Evolutionary conservation across 64 coral and sea anemone species (phyloP), one percentile per base, ranked within the genome.

Genomic region (Dendrophyllia cribrosa): DNA sequence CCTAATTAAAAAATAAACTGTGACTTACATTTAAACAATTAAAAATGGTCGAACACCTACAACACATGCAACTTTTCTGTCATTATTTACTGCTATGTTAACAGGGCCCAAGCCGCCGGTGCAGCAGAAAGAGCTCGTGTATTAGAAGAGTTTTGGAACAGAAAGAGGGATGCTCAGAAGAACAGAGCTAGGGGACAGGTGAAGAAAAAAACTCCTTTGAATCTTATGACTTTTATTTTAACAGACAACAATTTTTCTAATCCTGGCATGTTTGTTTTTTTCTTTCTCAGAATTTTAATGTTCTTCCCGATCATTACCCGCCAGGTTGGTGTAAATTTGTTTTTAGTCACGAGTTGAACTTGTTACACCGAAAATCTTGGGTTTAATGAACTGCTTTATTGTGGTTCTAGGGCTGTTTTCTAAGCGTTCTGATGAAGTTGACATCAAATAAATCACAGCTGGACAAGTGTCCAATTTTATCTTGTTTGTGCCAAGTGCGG

Each of bases 91-190:
- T 87, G 3, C 2, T 71, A 12, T 55, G 68, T 81, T 43, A 19
- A 5, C 43, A 98, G 96, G 62, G 94, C 75, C 15, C 75, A 87
- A 17, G 97, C 77, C 61, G 94, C 91, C 52, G 91, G 85, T 4
- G 97, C 97, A 22, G 97, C 90, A 65, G 94, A 98, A 56, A 74
- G 90, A 86, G 94, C 97, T 16, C 87, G 94, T 25, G 75, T 98
- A 0, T 46, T 95, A n/a, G 97, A 98, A 77, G 97, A 96, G 81
- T 98, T 96, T 58, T 96, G 91, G 94, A 61, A 76, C 47, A 92
- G 94, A 48, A 98, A 98, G 53, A 89, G 94, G 59, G 97, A 88
- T 46, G 97, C 97, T 7, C 89, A 88, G 3, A 89, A 46, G 3
- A 98, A 98, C 76, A 96, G 82, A 63, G 77, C 87, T 13, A 89